phyloP scores from a whole-genome alignment of 1,140 invertebrate genomes.

The Mercenaria mercenaria region DNA sequence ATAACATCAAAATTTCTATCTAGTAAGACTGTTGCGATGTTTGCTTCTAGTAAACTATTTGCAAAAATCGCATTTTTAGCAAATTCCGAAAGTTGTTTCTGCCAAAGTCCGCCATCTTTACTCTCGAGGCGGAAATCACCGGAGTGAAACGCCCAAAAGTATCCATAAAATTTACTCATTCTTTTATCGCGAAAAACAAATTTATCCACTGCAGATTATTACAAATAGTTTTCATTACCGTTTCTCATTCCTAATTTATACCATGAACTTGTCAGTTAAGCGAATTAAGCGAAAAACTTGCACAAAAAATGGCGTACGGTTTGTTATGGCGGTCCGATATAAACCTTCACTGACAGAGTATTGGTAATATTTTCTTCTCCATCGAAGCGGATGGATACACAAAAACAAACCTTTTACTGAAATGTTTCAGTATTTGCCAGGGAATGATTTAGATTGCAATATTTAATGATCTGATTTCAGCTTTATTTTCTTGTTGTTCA shows the following conservation, averaged over 20 bases:
- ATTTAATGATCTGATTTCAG: no score
- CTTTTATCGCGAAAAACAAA: not conserved
- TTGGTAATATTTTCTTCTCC: not conserved
- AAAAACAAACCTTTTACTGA: not conserved
- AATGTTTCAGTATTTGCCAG: not conserved
- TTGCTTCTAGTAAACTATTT: no score
- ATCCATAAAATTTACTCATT: not conserved
- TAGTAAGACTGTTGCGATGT: no score
- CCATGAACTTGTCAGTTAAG: not conserved
- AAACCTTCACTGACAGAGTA: conserved; percentile 9
- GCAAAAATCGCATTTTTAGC: not conserved
- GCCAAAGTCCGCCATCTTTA: conserved; percentile 57
- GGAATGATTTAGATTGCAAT: not conserved
- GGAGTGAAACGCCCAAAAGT: conserved; percentile 31
- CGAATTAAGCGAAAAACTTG: conserved; percentile 20
- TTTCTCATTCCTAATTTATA: conserved; percentile 24
- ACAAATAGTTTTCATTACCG: not conserved
- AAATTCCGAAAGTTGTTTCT: not conserved
- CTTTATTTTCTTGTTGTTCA: no score
- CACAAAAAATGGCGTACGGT: conserved; percentile 58
- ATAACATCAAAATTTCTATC: no score
- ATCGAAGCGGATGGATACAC: conserved; percentile 37
- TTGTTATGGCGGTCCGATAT: conserved; percentile 33
- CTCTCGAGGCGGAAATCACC: conserved; percentile 49
- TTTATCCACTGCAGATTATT: conserved; percentile 35